Base-by-base conservation (phyloP, 1,140 invertebrate species). In the Achatina immaculata region DNA sequence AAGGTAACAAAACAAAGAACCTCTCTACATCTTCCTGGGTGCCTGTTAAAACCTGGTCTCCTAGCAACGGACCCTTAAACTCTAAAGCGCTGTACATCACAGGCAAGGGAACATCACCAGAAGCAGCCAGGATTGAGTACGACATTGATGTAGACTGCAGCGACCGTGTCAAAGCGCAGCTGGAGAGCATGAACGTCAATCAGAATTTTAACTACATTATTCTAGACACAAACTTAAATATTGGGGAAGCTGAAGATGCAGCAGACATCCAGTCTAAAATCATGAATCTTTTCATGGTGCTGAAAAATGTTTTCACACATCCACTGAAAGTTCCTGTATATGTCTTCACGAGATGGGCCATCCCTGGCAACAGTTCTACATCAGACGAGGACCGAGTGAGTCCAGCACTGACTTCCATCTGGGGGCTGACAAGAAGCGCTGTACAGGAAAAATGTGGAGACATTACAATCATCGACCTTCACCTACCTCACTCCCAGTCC, bases 351-450 rank as follows among this genome's bases (percentile, higher is more conserved):
- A 68, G 31, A 62, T 73, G 66, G 45, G 73, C 73, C 38, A 55
- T 62, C 43, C 58, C 74, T 28, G 55, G 62, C 19, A 28, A 48
- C 11, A 31, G 31, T n/a, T 34, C 11, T 0, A 21, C 9, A 21
- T 14, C 43, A 43, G 14, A 48, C 6, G 48, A 36, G n/a, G n/a
- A 77, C 62, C 66, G 16, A 7, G 43, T 82, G 1, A 82, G 78
- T 66, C 81, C 81, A 31, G 21, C 62, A 16, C 58, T 82, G 81
- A 78, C 75, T 4, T 40, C 81, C 38, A 6, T 81, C 2, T 83
- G 82, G 82, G 82, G 82, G 36, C 81, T 83, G 82, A 72, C 34
- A 1, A 34, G 82, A 28, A 81, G 82, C 40, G 75, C 73, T 1
- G 24, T 83, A 4, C 31, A 62, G 34, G 82, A 83, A 40, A 62